Conservation (phyloP, 1,140 invertebrate species). For the Drosophila neocordata region DNA sequence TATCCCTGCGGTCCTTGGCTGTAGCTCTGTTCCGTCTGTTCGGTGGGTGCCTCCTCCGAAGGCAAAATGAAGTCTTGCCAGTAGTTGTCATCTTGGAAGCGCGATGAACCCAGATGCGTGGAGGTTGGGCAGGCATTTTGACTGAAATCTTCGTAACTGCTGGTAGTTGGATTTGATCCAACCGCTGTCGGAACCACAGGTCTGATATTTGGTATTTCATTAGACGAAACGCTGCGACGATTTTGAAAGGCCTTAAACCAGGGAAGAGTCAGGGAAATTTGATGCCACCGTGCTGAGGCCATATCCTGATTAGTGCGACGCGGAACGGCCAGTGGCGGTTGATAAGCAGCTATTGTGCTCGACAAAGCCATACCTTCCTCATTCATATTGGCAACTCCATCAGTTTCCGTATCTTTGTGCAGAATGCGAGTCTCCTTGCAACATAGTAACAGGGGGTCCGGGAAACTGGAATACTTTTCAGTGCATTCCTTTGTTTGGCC, state of each 20-base stretch:
- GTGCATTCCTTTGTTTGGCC: constrained; percentile 5
- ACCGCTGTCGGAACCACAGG: not conserved
- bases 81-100: not conserved
- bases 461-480: not conserved
- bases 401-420: not conserved
- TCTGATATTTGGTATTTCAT: not conserved
- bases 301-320: not conserved
- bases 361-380: not conserved
- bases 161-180: not conserved
- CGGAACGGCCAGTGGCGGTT: not conserved
- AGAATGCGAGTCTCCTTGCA: not conserved
- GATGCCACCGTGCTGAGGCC: constrained; percentile 30
- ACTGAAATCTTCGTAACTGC: constrained; percentile 2
- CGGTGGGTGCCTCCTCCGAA: not conserved
- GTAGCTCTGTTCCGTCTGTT: constrained; percentile 1
- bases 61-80: constrained; percentile 2
- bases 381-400: not conserved
- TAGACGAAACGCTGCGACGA: not conserved
- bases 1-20: not conserved
- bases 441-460: not conserved
- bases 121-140: not conserved
- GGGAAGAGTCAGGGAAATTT: constrained; percentile 28
- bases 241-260: constrained; percentile 18
- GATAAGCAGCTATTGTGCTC: not conserved
- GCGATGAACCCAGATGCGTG: not conserved